Evolutionary conservation across 2,888 invertebrate species (phyloP), one percentile per base, ranked within the genome.

Genomic region (Pandemis corylana): DNA sequence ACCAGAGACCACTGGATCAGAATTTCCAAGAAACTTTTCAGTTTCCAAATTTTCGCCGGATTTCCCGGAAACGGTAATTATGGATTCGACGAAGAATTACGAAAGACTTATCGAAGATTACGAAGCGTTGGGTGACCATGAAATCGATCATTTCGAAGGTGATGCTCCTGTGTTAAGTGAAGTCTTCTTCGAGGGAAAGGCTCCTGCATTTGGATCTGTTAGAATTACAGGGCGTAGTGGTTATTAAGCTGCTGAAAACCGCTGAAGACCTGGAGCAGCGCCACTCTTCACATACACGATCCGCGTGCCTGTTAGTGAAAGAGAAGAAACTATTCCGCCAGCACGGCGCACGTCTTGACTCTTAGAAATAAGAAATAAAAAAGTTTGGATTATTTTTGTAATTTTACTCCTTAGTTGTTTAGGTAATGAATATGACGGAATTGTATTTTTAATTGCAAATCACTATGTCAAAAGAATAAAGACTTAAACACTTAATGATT

Each of bases 171-270:
- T 53, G 0, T 51, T 13, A 20, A 42, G 56, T 13, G 46, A 49
- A 1, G 61, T 28, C 5, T 62, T 36, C 28, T 69, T 62, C 15
- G 36, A 62, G 6, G 68, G 68, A 1, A 15, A 28, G 3, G 36
- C 66, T 0, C 71, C 65, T 10, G 72, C 72, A 5, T 51, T 20
- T 51, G 72, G 72, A 1, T 67, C 72, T 4, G 72, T 72, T 10
- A 51, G 41, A 20, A 61, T 72, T 1, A 72, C 46, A 41, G 67
- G 66, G 0, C 72, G 67, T 9, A 13, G 56, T 44, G 44, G 5
- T 44, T 51, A 41, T 36, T 61, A 61, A 61, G 28, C 28, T 4
- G 28, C 28, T 36, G 28, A 36, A 0, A 36, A 36, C 28, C 28
- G 28, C 28, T 4, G 2, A 36, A 2, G 28, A 36, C 3, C 28